phyloP scores from a whole-genome alignment of 2,113 vertebrate genomes.

The Tor tambroides region DNA sequence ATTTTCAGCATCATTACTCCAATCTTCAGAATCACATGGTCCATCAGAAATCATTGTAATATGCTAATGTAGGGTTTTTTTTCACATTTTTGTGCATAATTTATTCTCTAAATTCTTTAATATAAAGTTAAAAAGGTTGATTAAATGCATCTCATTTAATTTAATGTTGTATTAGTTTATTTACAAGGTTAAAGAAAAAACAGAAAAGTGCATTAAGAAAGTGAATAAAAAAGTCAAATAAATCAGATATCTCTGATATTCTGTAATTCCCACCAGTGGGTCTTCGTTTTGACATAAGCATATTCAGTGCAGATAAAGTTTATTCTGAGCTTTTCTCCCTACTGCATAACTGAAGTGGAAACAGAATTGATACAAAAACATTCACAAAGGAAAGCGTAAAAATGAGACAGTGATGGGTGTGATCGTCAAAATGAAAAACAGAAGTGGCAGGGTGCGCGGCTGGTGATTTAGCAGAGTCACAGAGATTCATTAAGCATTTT shows the following conservation, averaged over 20 bases:
- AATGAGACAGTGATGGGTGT: constrained; percentile 50
- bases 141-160: no score
- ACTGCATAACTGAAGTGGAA: neutral
- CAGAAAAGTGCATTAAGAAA: neutral
- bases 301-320: constrained; percentile 22
- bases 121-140: no score
- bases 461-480: constrained; percentile 58
- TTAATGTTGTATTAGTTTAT: no score
- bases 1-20: neutral
- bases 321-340: constrained; percentile 35
- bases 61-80: neutral
- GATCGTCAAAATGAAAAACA: constrained; percentile 58
- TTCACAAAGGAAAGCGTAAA: constrained; percentile 43
- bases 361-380: constrained; percentile 36
- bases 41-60: neutral
- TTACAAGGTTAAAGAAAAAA: neutral
- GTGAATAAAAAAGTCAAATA: neutral
- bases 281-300: neutral
- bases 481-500: constrained; percentile 57
- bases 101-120: neutral
- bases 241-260: neutral
- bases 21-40: neutral
- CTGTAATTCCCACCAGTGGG: neutral
- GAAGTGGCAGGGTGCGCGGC: constrained; percentile 22
- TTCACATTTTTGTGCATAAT: neutral